Percentiles rank a stretch among this genome's conserved stretches.
Conservation (phyloP, 1,140 invertebrate genomes). For the Macrosteles quadrilineatus region DNA sequence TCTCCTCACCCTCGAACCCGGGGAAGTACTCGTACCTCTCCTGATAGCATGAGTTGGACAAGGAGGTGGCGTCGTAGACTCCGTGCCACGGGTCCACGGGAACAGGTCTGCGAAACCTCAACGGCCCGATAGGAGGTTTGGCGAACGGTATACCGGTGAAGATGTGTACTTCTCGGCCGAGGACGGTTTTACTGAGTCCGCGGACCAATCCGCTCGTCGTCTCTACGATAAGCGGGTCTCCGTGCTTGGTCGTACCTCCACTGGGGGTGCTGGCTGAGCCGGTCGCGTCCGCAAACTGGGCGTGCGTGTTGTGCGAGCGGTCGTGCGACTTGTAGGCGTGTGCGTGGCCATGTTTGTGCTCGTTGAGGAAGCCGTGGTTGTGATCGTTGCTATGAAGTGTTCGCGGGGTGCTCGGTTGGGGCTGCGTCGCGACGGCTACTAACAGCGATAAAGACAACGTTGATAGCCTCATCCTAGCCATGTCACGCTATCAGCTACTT, state of each 20-base stretch:
- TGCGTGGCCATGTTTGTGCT: not conserved
- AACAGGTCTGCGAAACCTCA: conserved; percentile 84
- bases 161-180: conserved; percentile 81
- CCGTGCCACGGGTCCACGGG: conserved; percentile 85
- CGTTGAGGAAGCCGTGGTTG: conserved; percentile 15
- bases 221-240: conserved; percentile 73
- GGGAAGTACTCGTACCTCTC: conserved; percentile 86
- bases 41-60: conserved; percentile 83
- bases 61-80: conserved; percentile 71
- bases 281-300: not conserved
- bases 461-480: too few species aligned
- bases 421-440: too few species aligned
- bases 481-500: too few species aligned
- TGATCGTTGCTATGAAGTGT: conserved; percentile 2
- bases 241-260: conserved; percentile 46
- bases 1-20: conserved; percentile 87
- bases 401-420: not conserved
- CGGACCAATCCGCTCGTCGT: conserved; percentile 77
- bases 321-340: conserved; percentile 20
- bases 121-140: conserved; percentile 77
- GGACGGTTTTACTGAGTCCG: conserved; percentile 71
- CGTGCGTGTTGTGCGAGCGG: not conserved
- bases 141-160: conserved; percentile 95
- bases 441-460: too few species aligned
- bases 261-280: not conserved